Conservation (phyloP, 2,113 vertebrate genomes). For the Pongo abelii region DNA sequence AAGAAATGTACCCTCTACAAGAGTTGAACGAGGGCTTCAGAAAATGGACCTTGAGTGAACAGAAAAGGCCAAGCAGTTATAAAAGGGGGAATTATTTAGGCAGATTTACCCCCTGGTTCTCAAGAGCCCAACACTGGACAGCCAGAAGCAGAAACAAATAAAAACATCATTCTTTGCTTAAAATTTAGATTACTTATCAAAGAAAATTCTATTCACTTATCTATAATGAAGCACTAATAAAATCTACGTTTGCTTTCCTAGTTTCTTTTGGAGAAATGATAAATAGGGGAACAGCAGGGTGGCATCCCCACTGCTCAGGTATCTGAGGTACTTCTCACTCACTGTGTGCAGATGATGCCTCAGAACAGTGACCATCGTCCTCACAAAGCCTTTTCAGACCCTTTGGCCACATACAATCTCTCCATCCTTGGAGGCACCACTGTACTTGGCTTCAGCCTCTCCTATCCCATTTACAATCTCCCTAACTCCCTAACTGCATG, state of each 20-base stretch:
- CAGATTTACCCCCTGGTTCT: background rate
- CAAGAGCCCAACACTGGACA: background rate
- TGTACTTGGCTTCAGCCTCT: background rate
- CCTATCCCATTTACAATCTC: background rate
- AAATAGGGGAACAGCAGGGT: background rate
- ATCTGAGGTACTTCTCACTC: background rate
- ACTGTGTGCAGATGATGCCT: background rate
- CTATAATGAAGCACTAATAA: background rate
- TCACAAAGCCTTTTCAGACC: background rate
- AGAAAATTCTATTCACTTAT: background rate
- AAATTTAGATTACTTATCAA: background rate
- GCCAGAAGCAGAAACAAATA: background rate
- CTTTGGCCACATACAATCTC: background rate
- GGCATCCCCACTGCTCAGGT: background rate
- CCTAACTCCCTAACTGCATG: background rate
- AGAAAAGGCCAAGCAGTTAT: background rate
- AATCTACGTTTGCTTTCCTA: background rate
- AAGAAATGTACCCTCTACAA: background rate
- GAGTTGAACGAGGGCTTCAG: background rate
- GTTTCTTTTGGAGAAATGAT: constrained; percentile 34
- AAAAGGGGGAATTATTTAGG: background rate
- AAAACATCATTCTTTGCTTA: background rate
- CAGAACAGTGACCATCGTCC: background rate
- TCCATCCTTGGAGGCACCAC: accelerated
- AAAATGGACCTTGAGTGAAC: background rate